Base-by-base conservation (phyloP, 2,113 vertebrate species). In the Dasyurus viverrinus region DNA sequence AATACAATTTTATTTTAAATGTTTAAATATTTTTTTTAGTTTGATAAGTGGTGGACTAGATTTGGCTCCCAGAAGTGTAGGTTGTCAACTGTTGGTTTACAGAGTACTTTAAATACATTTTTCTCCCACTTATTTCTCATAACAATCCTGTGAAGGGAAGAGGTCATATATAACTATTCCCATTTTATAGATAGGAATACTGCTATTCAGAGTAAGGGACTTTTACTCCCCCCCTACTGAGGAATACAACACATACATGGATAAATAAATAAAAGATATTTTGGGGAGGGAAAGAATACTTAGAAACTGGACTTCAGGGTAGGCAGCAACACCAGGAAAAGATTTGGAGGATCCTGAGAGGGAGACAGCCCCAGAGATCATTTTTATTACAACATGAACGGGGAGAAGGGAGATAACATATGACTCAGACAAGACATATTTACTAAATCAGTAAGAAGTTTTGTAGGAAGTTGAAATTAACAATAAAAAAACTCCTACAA, bases 401-500 rank as follows among this genome's bases (percentile, higher is more conserved):
- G 52, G 68, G 68, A 84, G 68, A 19, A 84, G n/a, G 68, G 30
- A 95, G 26, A 53, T 47, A 8, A 30, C 8, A 7, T 84, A 22
- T 24, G 90, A 50, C 25, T 55, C 7, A 22, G 68, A 84, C 23
- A 84, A 42, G n/a, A 23, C 42, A 89, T 53, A 89, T 30, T 93
- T 91, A 26, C 25, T 52, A 11, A 26, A 46, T 54, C 0, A 8
- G 22, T 96, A 95, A 92, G 60, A 89, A 92, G n/a, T n/a, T 6
- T 3, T 60, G 90, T 53, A 89, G 11, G 91, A 47, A 14, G 26
- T 1, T 36, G 50, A 96, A 94, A 55, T 46, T 55, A 95, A 93
- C 53, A 68, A 95, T 9, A n/a, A 76, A n/a, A n/a, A 93, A 96
- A 93, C 42, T 26, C 23, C 27, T 42, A 84, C 19, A 42, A 84